A percentile compares a stretch with the other conserved stretches of the same genome.
These are phyloP conservation scores for Ameiurus melas DNA, from an alignment of 2,113 vertebrate genomes.

Conservation along the genomic window DNA sequence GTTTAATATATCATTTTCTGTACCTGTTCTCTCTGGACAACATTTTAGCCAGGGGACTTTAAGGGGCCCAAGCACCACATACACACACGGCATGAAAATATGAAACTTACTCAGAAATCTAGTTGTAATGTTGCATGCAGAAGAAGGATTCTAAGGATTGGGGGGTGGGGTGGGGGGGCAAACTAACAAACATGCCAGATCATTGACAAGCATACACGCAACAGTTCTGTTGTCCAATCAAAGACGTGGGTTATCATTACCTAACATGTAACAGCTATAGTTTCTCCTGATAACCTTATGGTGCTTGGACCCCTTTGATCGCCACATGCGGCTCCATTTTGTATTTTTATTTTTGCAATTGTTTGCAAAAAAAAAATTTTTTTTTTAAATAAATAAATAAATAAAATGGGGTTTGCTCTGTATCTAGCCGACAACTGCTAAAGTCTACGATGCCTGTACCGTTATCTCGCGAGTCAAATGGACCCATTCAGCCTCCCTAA, in stretches of 20 bases:
- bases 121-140: not conserved
- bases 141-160: not conserved
- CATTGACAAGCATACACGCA: not conserved
- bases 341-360: not conserved
- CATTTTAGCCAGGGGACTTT: not conserved
- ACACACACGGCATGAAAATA: not conserved
- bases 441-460: not conserved
- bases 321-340: not conserved
- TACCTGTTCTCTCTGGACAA: not conserved
- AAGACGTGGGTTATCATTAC: not conserved
- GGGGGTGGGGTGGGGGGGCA: too few relatives aligned
- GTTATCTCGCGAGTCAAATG: not conserved
- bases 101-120: not conserved
- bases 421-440: not conserved
- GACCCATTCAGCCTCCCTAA: not conserved
- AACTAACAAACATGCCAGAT: not conserved
- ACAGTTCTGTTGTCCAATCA: not conserved
- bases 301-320: constrained; percentile 1
- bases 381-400: too few relatives aligned
- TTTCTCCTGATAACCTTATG: not conserved
- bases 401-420: not conserved
- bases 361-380: too few relatives aligned
- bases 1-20: not conserved
- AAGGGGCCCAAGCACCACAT: not conserved
- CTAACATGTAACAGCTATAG: not conserved